Conservation (phyloP, 2,797 vertebrate genomes). For the Premnoplex brunnescens region DNA sequence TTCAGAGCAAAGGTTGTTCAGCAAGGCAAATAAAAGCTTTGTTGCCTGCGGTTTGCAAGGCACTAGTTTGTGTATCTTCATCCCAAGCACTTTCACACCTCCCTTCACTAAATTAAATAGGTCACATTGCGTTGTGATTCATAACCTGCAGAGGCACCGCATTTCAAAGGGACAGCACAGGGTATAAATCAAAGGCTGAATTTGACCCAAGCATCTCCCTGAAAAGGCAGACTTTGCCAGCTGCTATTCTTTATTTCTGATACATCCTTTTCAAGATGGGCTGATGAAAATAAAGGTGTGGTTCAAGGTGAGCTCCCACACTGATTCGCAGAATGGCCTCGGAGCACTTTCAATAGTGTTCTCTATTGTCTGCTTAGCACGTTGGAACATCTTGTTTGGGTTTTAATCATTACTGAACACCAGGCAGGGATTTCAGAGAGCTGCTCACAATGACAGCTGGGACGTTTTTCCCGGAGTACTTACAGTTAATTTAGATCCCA, state of each 20-base stretch:
- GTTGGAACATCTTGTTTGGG: constrained; percentile 24
- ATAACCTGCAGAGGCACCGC: not conserved
- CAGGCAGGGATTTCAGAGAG: not conserved
- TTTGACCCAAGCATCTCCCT: constrained; percentile 16
- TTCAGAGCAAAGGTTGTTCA: not conserved
- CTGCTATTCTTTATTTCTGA: constrained; percentile 39
- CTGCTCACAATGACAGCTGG: constrained; percentile 12
- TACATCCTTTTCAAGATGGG: not conserved
- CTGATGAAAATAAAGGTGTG: not conserved
- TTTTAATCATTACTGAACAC: constrained; percentile 26
- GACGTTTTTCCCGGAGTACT: constrained; percentile 19
- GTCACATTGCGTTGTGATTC: not conserved
- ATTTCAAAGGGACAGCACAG: constrained; percentile 6
- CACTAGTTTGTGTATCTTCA: not conserved
- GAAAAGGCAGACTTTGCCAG: not conserved
- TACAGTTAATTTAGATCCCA: constrained; percentile 68
- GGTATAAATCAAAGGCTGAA: constrained; percentile 29
- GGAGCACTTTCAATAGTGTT: not conserved
- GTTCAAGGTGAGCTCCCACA: constrained; percentile 47
- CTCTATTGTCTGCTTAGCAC: constrained; percentile 1
- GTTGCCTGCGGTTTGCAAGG: not conserved
- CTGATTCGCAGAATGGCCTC: constrained; percentile 1
- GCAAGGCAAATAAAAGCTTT: not conserved
- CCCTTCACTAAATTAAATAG: constrained; percentile 35
- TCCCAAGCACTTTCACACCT: not conserved